Base-by-base conservation (phyloP, 2,888 invertebrate species). In the Harpagoxenus sublaevis region DNA sequence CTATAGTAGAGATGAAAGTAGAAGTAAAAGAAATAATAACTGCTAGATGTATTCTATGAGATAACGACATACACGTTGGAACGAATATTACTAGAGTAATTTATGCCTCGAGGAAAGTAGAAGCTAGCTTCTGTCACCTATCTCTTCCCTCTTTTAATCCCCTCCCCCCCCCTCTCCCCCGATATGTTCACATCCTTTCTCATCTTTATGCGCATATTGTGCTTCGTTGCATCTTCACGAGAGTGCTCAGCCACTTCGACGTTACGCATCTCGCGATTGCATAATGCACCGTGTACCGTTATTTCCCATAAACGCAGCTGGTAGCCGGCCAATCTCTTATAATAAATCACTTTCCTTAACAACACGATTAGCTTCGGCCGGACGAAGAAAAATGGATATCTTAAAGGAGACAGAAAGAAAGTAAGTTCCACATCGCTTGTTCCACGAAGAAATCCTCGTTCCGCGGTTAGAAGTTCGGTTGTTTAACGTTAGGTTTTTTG, bases 11-110 rank as follows among this genome's bases (percentile, higher is more conserved):
- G 55, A n/a, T 10, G 48, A 35, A 35, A n/a, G 23, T 10, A 18
- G 6, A 45, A 66, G 31, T 10, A 57, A 35, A 35, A 45, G 45
- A 79, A 18, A 9, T 23, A 35, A 79, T 60, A 62, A 60, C 39
- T 35, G 60, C 15, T 71, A 45, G 42, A n/a, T 31, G 23, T 45
- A 28, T 42, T 35, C 2, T 39, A 45, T 4, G 35, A 73, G 39
- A 39, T 73, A 71, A 71, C 35, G 28, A 70, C 53, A 60, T 23
- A 31, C 15, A 15, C 35, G 55, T 42, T 68, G 18, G 28, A 23
- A 23, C 15, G 53, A 45, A 79, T 93, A 93, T 93, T 92, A 92
- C 87, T 86, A 89, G 90, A 90, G 89, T 92, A 92, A 93, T 93
- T 93, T 93, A 92, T 48, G 48, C 90, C 87, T 83, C 79, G 89